Evolutionary conservation across 2,888 invertebrate species (phyloP), one percentile per base, ranked within the genome.

Genomic region (Cybosia mesomella): DNA sequence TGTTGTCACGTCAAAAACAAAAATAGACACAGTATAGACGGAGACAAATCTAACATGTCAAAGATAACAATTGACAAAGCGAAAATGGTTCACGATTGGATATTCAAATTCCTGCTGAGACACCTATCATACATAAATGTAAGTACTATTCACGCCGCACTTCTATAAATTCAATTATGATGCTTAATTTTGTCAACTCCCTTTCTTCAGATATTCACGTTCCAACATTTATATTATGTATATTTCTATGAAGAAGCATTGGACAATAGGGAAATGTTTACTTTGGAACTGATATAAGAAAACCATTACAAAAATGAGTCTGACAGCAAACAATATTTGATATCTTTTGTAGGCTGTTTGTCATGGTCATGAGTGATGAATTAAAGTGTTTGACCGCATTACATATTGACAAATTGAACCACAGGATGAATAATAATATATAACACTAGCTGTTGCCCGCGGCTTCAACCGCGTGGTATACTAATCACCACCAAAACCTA

Each of bases 291-390:
- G 68, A 65, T 68, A 68, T 36, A 61, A 22, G 21, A 61, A 64
- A 61, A 43, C 60, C 57, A 68, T 65, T 65, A 65, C 60, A 68
- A 64, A 59, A 61, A 64, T 61, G 39, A 61, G 36, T 61, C 55
- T 54, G 55, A 34, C 57, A 58, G 43, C 7, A 64, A 68, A 64
- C 60, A 55, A 55, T 59, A 68, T 63, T 32, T 60, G 39, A 57
- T 58, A 32, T 49, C 34, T 55, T 54, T 61, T 61, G 55, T 63
- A 57, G 24, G 36, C 61, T 49, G 43, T 67, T 62, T 67, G 66
- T 67, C 57, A 62, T 21, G 28, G 61, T 49, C 57, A 58, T 21
- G n/a, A 60, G 43, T 39, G 66, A 61, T 62, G 53, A 62, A 61
- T 21, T 0, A 15, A 60, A 66, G 53, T 67, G 57, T 66, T 66